Conservation (phyloP, 2,113 vertebrate species). For the Sinocyclocheilus grahami region DNA sequence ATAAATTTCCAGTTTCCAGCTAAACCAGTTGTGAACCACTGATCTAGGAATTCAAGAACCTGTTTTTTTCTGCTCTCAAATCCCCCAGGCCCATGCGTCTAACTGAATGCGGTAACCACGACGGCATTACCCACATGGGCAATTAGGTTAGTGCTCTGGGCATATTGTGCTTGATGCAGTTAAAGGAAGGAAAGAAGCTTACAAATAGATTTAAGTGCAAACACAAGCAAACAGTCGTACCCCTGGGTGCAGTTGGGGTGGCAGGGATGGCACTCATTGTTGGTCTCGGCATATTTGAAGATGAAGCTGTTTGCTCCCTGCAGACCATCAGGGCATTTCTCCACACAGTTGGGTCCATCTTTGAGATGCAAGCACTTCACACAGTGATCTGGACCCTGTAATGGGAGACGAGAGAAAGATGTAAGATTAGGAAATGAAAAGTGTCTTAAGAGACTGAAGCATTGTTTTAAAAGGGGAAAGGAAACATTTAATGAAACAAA, state of each 20-base stretch:
- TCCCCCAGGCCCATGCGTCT: slow-evolving; percentile 14
- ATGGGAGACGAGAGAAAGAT: background rate
- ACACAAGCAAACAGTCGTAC: slow-evolving; percentile 73
- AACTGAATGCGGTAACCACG: background rate
- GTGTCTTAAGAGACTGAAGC: background rate
- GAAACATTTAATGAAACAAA: background rate
- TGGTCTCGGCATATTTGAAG: slow-evolving; percentile 95
- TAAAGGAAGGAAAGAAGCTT: background rate
- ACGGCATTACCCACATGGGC: slow-evolving; percentile 31
- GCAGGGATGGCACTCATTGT: slow-evolving; percentile 93
- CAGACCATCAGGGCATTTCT: slow-evolving; percentile 93
- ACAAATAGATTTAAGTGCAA: slow-evolving; percentile 34
- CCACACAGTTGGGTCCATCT: slow-evolving; percentile 95
- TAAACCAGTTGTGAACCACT: background rate
- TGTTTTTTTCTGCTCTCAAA: background rate
- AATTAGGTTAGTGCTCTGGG: slow-evolving; percentile 32
- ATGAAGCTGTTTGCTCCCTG: slow-evolving; percentile 95
- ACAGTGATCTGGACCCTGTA: slow-evolving; percentile 86
- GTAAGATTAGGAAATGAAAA: background rate
- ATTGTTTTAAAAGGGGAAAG: background rate
- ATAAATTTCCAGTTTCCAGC: background rate
- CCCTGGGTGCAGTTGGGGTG: slow-evolving; percentile 97
- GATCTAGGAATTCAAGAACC: background rate
- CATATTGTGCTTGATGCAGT: slow-evolving; percentile 16
- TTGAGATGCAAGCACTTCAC: slow-evolving; percentile 86